These are phyloP conservation scores for Protobothrops flavoviridis DNA, from an alignment of 2,113 vertebrate species.

Conservation along the genomic window DNA sequence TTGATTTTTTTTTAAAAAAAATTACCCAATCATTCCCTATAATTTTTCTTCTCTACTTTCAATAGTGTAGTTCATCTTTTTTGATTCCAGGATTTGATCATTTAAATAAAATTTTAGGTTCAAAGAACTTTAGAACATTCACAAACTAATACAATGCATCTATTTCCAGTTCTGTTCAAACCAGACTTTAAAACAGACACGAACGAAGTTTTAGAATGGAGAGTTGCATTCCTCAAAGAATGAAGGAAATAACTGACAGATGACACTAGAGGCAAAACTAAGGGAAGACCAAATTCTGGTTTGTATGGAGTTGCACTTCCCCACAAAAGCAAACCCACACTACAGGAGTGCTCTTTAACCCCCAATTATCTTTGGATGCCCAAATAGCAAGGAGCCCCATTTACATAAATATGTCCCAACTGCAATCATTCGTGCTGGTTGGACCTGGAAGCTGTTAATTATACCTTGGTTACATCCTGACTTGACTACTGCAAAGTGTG, in stretches of 20 bases:
- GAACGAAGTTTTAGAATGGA: not conserved
- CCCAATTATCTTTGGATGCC: not conserved
- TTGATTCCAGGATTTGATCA: not conserved
- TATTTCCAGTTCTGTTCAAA: not conserved
- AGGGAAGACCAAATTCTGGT: not conserved
- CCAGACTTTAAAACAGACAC: not conserved
- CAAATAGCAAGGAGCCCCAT: not conserved
- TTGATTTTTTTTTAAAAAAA: not conserved
- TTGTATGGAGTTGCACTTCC: not conserved
- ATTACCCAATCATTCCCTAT: not conserved
- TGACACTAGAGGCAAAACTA: not conserved
- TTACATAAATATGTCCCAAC: not conserved
- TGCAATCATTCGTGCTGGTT: not conserved
- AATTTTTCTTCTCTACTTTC: too few relatives aligned
- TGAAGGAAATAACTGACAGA: not conserved
- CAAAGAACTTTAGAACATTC: not conserved
- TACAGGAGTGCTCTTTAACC: not conserved
- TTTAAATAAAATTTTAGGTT: not conserved
- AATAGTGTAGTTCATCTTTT: not conserved
- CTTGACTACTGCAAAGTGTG: not conserved
- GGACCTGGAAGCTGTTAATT: not conserved
- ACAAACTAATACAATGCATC: not conserved
- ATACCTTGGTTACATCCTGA: not conserved
- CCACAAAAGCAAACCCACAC: not conserved
- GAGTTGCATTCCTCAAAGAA: not conserved